Percentiles rank a stretch among this genome's conserved stretches.
phyloP scores from a whole-genome alignment of 2,888 invertebrate genomes.

The Drosophila antonietae region DNA sequence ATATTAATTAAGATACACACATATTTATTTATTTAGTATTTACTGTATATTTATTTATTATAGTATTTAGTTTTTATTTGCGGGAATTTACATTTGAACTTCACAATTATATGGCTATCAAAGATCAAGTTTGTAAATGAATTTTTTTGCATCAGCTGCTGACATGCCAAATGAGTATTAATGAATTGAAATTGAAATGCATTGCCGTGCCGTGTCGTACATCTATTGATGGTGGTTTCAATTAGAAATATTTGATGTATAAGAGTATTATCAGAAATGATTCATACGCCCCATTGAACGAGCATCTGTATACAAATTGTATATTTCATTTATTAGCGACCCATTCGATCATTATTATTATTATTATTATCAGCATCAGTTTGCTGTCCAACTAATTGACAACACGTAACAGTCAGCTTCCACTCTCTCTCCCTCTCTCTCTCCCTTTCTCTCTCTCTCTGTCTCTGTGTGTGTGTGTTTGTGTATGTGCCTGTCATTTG shows the following conservation, averaged over 20 bases:
- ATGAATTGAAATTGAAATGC: neutral
- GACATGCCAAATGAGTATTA: neutral
- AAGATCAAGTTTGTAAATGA: neutral
- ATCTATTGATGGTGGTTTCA: neutral
- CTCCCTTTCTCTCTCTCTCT: too few species aligned
- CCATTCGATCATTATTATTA: slow-evolving; percentile 45
- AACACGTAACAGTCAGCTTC: slow-evolving; percentile 50
- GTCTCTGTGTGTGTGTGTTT: neutral
- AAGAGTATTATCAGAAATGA: slow-evolving; percentile 17
- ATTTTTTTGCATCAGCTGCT: neutral
- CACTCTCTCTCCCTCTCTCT: too few species aligned
- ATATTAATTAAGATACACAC: too few species aligned
- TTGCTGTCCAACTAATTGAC: slow-evolving; percentile 65
- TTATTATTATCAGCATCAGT: slow-evolving; percentile 31
- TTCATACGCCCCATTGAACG: slow-evolving; percentile 36
- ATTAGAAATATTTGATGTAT: slow-evolving; percentile 4
- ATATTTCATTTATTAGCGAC: slow-evolving; percentile 37
- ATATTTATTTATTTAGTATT: too few species aligned
- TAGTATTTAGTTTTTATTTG: neutral
- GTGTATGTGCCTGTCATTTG: slow-evolving; percentile 34
- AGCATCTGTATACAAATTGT: slow-evolving; percentile 22
- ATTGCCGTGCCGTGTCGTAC: neutral
- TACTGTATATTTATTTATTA: too few species aligned
- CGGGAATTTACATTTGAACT: neutral
- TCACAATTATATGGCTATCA: neutral